Evolutionary conservation across 2,888 invertebrate species (phyloP), one percentile per base, ranked within the genome.

Genomic region (Acanthosepion esculentum): DNA sequence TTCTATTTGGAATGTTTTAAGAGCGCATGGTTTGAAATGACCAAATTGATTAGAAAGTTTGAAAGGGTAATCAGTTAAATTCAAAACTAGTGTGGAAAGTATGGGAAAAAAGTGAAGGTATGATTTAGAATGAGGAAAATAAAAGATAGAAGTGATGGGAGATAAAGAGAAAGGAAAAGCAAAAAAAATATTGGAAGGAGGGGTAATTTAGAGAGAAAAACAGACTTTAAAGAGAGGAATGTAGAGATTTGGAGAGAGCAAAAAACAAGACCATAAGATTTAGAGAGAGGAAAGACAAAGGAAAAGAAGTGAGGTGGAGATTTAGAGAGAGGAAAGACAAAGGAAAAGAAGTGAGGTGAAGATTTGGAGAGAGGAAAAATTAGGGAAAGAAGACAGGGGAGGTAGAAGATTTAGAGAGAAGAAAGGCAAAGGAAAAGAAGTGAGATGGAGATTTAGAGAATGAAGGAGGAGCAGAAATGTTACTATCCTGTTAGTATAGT

Each of bases 31-130:
- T 78, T 78, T n/a, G 26, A 78, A 78, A 78, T 78, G 78, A 78
- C 78, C 78, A 78, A n/a, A 78, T 78, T 29, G 78, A 78, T 78
- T 78, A n/a, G n/a, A 78, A 78, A 78, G 78, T 78, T 78, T 78
- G 78, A 8, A 78, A 78, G 78, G 78, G 78, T n/a, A 78, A 78
- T n/a, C 8, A n/a, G n/a, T n/a, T 7, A n/a, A 78, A n/a, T 64
- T 64, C 26, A 8, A 64, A 64, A 64, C 10, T 20, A 55, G 20
- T 15, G 20, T 0, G 20, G 55, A 18, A 20, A 55, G 15, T 0
- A 18, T 15, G 55, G 3, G 18, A 2, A 20, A 5, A 20, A 55
- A 18, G 18, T 55, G 20, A 18, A 20, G 55, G 55, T 53, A 15
- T 12, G 50, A 53, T 53, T 10, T 53, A 15, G 50, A 53, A 53